Percentiles rank a stretch among this genome's conserved stretches.
Evolutionary conservation across 1,140 invertebrate genomes (phyloP).

Genomic region (Lamellibrachia luymesi): DNA sequence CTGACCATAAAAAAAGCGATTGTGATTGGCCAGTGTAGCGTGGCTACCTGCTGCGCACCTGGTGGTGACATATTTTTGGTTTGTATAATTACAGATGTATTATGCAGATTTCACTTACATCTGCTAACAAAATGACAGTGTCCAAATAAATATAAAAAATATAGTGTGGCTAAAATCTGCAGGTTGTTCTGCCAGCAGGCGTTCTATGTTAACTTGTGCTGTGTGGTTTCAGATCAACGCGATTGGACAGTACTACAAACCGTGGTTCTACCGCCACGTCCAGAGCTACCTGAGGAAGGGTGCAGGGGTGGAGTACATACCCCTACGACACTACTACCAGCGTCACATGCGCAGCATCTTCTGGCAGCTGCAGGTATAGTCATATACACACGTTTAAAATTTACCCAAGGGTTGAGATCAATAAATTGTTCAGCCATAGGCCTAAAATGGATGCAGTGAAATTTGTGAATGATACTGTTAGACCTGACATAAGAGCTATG

Average conservation of each 20-base stretch:
- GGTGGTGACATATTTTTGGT: too few species aligned
- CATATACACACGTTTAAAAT: not conserved
- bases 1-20: not conserved
- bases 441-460: too few species aligned
- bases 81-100: slow-evolving; percentile 56
- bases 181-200: slow-evolving; percentile 22
- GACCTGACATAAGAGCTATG: too few species aligned
- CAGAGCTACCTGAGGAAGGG: slow-evolving; percentile 59
- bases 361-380: slow-evolving; percentile 74
- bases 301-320: slow-evolving; percentile 70
- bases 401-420: too few species aligned
- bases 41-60: not conserved
- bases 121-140: slow-evolving; percentile 68
- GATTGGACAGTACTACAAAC: slow-evolving; percentile 77
- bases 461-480: too few species aligned
- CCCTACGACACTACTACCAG: slow-evolving; percentile 78
- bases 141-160: slow-evolving; percentile 72
- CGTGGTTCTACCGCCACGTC: slow-evolving; percentile 83
- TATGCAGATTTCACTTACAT: slow-evolving; percentile 70
- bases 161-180: slow-evolving; percentile 65
- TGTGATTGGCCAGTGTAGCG: not conserved
- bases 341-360: slow-evolving; percentile 77
- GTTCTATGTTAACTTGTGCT: not conserved
- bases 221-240: slow-evolving; percentile 62
- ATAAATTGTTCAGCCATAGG: too few species aligned